Evolutionary conservation across 1,140 invertebrate genomes (phyloP), one percentile per base, ranked within the genome.

Genomic region (Arctopsyche grandis): DNA sequence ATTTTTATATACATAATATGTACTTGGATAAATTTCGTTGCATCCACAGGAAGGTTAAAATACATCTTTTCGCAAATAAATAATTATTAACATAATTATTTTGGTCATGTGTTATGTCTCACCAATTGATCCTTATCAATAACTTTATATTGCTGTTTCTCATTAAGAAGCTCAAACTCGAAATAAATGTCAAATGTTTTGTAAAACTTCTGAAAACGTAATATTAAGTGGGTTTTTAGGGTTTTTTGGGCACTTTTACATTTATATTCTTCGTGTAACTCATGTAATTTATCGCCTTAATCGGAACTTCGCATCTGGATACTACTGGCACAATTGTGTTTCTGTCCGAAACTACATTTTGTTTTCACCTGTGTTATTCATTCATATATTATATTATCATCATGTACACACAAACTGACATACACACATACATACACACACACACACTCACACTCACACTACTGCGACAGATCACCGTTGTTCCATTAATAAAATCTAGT

Each of bases 231-330:
- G 74, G 52, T 63, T 76, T 76, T 76, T 76, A 76, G 74, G 74
- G 74, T 76, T 76, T 66, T 76, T 76, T 76, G 74, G 74, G 74
- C 74, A 76, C 74, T 76, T 76, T 76, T 76, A 76, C 24, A 76
- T 63, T 63, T 60, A 24, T 76, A 76, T 76, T 76, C 52, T 76
- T 76, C 48, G 26, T 60, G 26, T 76, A 76, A 66, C 63, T 52
- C 48, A 52, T 52, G 48, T 52, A 74, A 74, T 10, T 48, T 56
- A 75, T 44, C 21, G 52, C 74, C 56, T 76, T 63, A 76, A 63
- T 76, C 74, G 56, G 74, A 76, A 29, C 19, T 38, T 24, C 52
- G 58, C 56, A 22, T 29, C 56, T 14, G 16, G 71, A 74, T 56
- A 26, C 22, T 66, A 29, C 12, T 16, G 19, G 48, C 38, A 48